A percentile compares a stretch with the other conserved stretches of the same genome.
Conservation (phyloP, 2,113 vertebrate genomes). For the Caracal caracal region DNA sequence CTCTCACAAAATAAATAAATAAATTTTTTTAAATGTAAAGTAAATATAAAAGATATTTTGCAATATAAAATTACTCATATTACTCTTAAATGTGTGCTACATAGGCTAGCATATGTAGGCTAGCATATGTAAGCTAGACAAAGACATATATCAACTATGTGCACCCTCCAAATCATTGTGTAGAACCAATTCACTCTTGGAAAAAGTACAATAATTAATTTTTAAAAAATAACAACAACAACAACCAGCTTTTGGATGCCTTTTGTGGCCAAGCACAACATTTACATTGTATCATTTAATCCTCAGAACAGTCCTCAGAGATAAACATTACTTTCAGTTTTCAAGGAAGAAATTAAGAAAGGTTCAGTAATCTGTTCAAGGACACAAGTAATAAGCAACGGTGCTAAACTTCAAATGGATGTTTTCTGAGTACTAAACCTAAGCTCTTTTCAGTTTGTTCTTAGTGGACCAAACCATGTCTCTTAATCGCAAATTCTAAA, state of each 20-base stretch:
- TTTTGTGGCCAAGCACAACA: background rate
- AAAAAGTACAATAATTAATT: conserved; percentile 17
- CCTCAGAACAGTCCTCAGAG: background rate
- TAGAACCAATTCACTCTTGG: background rate
- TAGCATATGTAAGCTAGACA: background rate
- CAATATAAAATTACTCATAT: background rate
- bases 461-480: background rate
- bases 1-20: background rate
- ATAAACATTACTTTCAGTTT: background rate
- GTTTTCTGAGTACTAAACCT: conserved; percentile 6
- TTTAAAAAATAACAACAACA: background rate
- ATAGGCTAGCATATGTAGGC: background rate
- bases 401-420: background rate
- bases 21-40: background rate
- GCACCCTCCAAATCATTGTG: background rate
- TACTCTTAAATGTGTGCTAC: background rate
- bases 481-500: conserved; percentile 1
- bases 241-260: background rate
- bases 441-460: background rate
- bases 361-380: conserved; percentile 25
- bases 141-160: background rate
- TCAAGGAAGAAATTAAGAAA: conserved; percentile 14
- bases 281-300: conserved; percentile 35
- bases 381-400: background rate
- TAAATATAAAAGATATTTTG: background rate